phyloP scores from a whole-genome alignment of 2,113 vertebrate species.

The Melanocharis versteri region DNA sequence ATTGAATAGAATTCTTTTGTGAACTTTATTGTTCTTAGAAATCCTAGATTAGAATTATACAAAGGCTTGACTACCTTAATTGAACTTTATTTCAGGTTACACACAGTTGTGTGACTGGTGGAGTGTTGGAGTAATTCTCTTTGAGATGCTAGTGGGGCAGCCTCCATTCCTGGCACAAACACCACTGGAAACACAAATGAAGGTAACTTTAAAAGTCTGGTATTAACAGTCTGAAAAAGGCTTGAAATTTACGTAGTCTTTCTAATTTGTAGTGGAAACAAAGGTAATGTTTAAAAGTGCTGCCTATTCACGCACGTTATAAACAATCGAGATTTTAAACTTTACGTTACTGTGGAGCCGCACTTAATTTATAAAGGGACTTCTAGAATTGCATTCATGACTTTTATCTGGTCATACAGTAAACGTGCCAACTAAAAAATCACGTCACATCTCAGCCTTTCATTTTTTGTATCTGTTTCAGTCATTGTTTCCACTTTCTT shows the following conservation, averaged over 20 bases:
- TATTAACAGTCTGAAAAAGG: not conserved
- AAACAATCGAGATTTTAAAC: not conserved
- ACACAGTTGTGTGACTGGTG: slow-evolving; percentile 99
- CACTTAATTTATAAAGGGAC: not conserved
- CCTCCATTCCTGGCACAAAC: slow-evolving; percentile 95
- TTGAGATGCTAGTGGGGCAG: slow-evolving; percentile 98
- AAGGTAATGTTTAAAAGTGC: not conserved
- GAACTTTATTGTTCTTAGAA: not conserved
- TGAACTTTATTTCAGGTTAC: slow-evolving; percentile 78
- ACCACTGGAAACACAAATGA: slow-evolving; percentile 96
- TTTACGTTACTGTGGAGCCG: not conserved
- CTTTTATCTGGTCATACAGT: not conserved
- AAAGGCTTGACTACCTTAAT: not conserved
- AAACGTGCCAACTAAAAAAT: not conserved
- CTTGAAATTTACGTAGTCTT: not conserved
- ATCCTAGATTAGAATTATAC: not conserved
- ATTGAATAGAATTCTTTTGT: not conserved
- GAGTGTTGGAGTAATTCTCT: slow-evolving; percentile 98
- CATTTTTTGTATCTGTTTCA: not conserved
- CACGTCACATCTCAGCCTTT: not conserved
- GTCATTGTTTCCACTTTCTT: not conserved
- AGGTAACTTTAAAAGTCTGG: slow-evolving; percentile 76
- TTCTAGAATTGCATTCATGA: accelerated
- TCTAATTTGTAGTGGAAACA: not conserved
- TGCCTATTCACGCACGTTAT: not conserved